Percentiles rank a stretch among this genome's conserved stretches.
Conservation (phyloP, 1,140 invertebrate species). For the Bombus sylvicola region DNA sequence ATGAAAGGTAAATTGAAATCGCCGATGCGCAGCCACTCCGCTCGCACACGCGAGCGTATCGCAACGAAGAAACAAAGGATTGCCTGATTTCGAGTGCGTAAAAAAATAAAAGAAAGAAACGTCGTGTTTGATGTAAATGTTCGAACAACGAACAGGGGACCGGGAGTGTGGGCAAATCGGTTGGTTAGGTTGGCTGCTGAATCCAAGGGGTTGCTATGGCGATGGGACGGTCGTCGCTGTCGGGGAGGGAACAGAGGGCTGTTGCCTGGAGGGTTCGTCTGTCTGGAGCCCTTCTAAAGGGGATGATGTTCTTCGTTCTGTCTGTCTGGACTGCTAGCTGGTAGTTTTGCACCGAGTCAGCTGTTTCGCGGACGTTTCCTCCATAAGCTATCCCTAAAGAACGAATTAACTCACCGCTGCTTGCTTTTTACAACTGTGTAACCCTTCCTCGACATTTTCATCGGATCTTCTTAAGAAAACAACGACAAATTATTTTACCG, state of each 20-base stretch:
- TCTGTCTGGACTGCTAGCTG: constrained; percentile 33
- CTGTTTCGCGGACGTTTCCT: constrained; percentile 24
- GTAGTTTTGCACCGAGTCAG: constrained; percentile 37
- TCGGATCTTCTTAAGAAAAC: not conserved
- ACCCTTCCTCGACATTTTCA: not conserved
- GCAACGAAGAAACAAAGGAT: constrained; percentile 18
- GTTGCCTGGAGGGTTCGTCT: constrained; percentile 67
- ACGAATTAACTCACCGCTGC: not conserved
- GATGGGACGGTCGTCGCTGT: constrained; percentile 60
- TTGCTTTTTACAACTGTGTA: no score
- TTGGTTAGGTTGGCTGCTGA: constrained; percentile 67
- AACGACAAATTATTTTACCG: not conserved
- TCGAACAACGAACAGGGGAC: constrained; percentile 31
- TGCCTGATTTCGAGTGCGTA: constrained; percentile 23
- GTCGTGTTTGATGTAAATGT: constrained; percentile 56
- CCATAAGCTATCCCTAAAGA: not conserved
- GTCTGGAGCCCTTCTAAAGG: constrained; percentile 73
- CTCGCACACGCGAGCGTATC: not conserved
- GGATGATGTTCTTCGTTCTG: constrained; percentile 63
- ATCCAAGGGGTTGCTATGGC: constrained; percentile 77
- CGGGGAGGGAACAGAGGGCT: constrained; percentile 40
- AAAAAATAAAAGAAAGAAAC: constrained; percentile 28
- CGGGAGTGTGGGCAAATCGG: constrained; percentile 47
- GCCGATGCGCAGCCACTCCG: not conserved
- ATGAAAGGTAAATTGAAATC: constrained; percentile 5